phyloP scores from a whole-genome alignment of 2,888 invertebrate genomes.

The Sarcophaga subvicina region DNA sequence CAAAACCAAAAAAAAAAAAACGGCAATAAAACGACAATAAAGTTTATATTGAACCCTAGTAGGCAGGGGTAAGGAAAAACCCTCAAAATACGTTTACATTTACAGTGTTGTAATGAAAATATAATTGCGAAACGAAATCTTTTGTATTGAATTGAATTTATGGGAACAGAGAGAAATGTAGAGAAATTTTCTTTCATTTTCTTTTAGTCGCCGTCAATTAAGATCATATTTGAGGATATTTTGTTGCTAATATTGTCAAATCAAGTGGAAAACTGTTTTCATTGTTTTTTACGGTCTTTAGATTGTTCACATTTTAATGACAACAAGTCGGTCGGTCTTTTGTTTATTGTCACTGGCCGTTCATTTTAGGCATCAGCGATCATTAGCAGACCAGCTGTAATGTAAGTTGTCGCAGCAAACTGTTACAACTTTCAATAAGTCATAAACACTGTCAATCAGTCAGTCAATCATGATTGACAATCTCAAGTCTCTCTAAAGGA shows the following conservation, averaged over 20 bases:
- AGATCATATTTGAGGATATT: constrained; percentile 4
- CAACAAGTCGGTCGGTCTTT: constrained; percentile 55
- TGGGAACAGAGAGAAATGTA: neutral
- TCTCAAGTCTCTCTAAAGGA: constrained; percentile 3
- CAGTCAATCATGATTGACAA: constrained; percentile 44
- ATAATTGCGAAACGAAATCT: neutral
- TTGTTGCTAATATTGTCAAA: constrained; percentile 27
- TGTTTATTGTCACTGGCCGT: constrained; percentile 3
- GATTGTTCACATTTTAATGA: constrained; percentile 64
- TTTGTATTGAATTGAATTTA: neutral
- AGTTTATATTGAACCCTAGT: too few species aligned
- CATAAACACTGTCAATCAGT: neutral
- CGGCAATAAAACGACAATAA: too few species aligned
- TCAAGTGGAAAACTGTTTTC: constrained; percentile 38
- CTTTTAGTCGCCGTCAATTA: constrained; percentile 4
- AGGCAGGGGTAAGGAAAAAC: too few species aligned
- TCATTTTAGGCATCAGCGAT: constrained; percentile 30
- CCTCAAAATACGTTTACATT: too few species aligned
- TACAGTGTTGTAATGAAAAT: neutral
- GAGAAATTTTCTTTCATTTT: neutral
- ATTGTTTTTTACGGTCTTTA: neutral
- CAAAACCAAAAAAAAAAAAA: too few species aligned
- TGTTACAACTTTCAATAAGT: constrained; percentile 47
- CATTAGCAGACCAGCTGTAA: constrained; percentile 52
- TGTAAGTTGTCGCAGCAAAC: constrained; percentile 19